Conservation (phyloP, 37 sponge, comb jelly and placozoan genomes). For the Ianthella basta region DNA sequence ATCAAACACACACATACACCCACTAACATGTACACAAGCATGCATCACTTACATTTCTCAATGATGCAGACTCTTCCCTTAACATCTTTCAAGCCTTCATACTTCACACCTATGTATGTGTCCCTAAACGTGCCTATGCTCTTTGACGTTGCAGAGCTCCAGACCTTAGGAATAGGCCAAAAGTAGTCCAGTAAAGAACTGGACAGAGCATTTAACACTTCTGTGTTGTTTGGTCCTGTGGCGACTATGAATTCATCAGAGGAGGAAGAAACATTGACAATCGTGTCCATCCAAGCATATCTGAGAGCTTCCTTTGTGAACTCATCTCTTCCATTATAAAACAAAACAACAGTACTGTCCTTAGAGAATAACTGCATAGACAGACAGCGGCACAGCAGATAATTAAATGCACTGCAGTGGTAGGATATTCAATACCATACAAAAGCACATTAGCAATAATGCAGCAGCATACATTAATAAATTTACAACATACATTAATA, state of each 20-base stretch:
- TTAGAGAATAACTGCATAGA: neutral
- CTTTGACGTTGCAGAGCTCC: neutral
- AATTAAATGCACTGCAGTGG: neutral
- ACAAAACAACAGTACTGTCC: neutral
- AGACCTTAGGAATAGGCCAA: no score
- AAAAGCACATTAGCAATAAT: no score
- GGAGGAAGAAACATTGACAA: neutral
- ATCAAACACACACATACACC: neutral
- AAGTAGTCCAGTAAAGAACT: neutral
- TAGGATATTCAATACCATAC: neutral
- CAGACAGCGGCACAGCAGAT: neutral
- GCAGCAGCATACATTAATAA: no score
- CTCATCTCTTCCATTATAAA: slow-evolving; percentile 18
- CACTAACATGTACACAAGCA: neutral
- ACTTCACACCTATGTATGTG: neutral
- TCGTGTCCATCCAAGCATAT: neutral
- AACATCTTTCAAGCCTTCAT: neutral
- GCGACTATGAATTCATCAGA: neutral
- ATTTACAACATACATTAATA: no score
- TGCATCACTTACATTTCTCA: neutral
- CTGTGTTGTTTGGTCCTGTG: slow-evolving; percentile 11
- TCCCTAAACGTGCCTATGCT: neutral
- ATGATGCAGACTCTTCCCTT: neutral
- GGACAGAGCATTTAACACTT: neutral
- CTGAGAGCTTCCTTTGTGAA: neutral